Base-by-base conservation (phyloP, 35 echinoderm and acorn worm genomes). In the Heliocidaris tuberculata region DNA sequence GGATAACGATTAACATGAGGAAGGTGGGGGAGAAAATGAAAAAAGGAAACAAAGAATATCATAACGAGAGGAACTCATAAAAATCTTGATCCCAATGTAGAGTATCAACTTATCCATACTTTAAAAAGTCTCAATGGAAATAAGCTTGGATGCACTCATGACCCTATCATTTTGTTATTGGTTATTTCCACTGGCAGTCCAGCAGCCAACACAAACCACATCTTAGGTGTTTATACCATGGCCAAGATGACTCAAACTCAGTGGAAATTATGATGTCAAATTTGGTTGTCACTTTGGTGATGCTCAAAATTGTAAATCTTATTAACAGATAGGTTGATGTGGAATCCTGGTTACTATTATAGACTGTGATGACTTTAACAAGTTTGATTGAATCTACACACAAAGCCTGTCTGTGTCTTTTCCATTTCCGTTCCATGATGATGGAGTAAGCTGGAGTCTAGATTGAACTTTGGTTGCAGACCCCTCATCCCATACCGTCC, bases 291-390 rank as follows among this genome's bases (percentile, higher is more conserved):
- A 42, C 31, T 42, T 42, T 89, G 87, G 31, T 31, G 10, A 32
- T 89, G 47, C 47, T 89, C 87, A 42, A 89, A 48, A 30, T 93
- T 93, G 91, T 13, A 48, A 93, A 50, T 93, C 9, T n/a, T 48
- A 93, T 56, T 48, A 93, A 30, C 91, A 93, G 91, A 30, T 31
- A 49, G 91, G 29, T 27, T 59, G 91, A 93, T 93, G 47, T 8
- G 31, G 31, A 52, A 49, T 93, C 91, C 91, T 93, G 91, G 91
- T 93, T 48, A 93, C 31, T 21, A 59, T 59, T 52, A 30, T 93
- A 93, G 50, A 52, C 91, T 59, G n/a, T 93, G 50, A 93, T 59
- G 91, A 93, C 91, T 93, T 56, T 93, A 93, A 59, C 91, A 93
- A 48, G 91, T 30, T 32, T 52, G 91, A 93, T 52, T 30, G 91